Conservation (phyloP, 2,888 invertebrate species). For the Synanthedon vespiformis region DNA sequence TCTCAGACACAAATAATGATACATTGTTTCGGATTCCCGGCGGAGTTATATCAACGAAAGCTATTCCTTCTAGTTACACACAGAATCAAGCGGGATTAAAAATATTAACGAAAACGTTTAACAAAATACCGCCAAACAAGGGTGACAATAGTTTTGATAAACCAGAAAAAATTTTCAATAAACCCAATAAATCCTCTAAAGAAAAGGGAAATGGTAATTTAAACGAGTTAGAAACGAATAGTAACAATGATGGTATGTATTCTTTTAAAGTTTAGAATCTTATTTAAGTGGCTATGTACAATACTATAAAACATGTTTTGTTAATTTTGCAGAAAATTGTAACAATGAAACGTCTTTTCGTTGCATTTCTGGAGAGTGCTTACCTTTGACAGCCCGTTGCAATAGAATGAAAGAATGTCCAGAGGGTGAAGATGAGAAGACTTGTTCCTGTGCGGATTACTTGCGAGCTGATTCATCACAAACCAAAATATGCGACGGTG, state of each 20-base stretch:
- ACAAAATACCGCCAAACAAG: conserved; percentile 65
- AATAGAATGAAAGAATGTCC: conserved; percentile 79
- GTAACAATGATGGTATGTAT: too few relatives aligned
- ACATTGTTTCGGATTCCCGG: conserved; percentile 60
- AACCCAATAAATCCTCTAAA: conserved; percentile 33
- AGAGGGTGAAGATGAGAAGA: conserved; percentile 77
- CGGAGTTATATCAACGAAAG: conserved; percentile 71
- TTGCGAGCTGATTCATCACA: conserved; percentile 76
- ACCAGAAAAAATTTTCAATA: conserved; percentile 43
- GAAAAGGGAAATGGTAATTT: conserved; percentile 24
- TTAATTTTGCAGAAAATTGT: conserved; percentile 31
- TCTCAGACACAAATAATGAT: conserved; percentile 63
- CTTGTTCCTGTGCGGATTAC: conserved; percentile 82
- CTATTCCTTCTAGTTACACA: conserved; percentile 71
- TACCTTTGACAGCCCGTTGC: conserved; percentile 75
- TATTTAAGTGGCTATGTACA: conserved; percentile 8
- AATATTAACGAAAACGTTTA: conserved; percentile 74
- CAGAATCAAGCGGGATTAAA: conserved; percentile 75
- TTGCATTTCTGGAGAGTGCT: conserved; percentile 74
- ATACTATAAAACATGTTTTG: conserved; percentile 21
- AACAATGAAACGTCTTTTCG: conserved; percentile 65
- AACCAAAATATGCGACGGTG: conserved; percentile 83
- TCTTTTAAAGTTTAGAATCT: too few relatives aligned
- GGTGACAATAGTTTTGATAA: conserved; percentile 50
- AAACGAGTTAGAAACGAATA: conserved; percentile 14